Percentiles rank a stretch among this genome's conserved stretches.
These are phyloP conservation scores for Picathartes gymnocephalus DNA, from an alignment of 2,113 vertebrate genomes.

Conservation along the genomic window DNA sequence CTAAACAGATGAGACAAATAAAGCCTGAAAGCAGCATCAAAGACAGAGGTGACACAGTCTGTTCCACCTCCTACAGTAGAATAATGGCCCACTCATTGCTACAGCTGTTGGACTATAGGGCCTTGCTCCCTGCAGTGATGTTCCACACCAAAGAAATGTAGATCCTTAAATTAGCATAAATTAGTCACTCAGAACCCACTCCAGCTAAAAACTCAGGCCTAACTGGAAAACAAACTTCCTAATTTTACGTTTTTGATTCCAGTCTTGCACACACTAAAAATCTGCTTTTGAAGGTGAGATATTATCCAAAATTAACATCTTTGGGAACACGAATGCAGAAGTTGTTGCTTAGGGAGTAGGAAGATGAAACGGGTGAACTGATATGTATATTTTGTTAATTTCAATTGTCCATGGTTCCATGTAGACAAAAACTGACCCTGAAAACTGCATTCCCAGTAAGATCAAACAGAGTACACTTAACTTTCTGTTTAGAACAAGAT, in stretches of 20 bases:
- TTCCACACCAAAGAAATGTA: background rate
- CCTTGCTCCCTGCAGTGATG: background rate
- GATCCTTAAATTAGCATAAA: background rate
- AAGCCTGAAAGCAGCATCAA: background rate
- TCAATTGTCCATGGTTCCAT: background rate
- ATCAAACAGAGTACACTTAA: background rate
- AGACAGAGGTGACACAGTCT: background rate
- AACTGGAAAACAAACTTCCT: background rate
- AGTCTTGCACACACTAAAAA: background rate
- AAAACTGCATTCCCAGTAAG: background rate
- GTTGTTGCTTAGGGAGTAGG: background rate
- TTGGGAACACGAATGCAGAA: background rate
- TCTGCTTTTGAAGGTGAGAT: background rate
- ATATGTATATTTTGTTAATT: background rate
- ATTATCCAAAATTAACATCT: background rate
- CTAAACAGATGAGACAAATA: background rate
- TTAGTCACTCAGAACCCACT: background rate
- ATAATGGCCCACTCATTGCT: background rate
- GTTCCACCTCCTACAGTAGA: background rate
- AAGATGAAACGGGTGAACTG: background rate
- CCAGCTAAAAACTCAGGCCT: background rate
- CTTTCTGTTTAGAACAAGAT: conserved; percentile 10
- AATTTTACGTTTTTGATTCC: background rate
- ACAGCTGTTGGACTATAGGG: background rate
- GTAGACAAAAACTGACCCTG: background rate